Conservation (phyloP, 35 echinoderm and acorn worm genomes). For the Heliocidaris tuberculata region DNA sequence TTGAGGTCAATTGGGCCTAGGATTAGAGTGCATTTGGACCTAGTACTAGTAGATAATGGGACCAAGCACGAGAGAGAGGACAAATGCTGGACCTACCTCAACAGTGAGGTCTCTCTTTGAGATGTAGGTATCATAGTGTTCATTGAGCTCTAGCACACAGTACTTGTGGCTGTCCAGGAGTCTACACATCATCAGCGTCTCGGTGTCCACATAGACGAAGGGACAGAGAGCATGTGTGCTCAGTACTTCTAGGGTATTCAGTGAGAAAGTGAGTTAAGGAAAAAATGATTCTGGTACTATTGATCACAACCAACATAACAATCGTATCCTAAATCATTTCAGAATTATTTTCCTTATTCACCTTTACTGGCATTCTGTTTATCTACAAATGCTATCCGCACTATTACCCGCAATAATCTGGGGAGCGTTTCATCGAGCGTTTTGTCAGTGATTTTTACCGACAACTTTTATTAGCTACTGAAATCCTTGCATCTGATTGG, state of each 20-base stretch:
- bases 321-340: too few species aligned
- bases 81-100: slow-evolving; percentile 53
- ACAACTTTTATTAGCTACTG: too few species aligned
- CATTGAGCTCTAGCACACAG: slow-evolving; percentile 84
- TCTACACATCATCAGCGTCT: slow-evolving; percentile 66
- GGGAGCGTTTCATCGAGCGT: too few species aligned
- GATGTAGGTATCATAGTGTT: slow-evolving; percentile 99
- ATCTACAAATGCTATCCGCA: too few species aligned
- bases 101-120: slow-evolving; percentile 89
- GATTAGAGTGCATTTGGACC: background rate
- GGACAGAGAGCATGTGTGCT: slow-evolving; percentile 84
- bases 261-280: slow-evolving; percentile 67
- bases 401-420: too few species aligned
- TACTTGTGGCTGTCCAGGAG: slow-evolving; percentile 84
- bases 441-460: too few species aligned
- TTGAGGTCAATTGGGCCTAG: background rate
- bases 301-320: background rate
- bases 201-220: slow-evolving; percentile 93
- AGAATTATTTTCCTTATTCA: too few species aligned
- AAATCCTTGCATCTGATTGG: too few species aligned
- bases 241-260: slow-evolving; percentile 88
- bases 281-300: background rate
- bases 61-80: too few species aligned
- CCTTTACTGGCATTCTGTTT: too few species aligned
- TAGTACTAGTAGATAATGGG: too few species aligned